Percentiles rank a stretch among this genome's conserved stretches.
phyloP scores from a whole-genome alignment of 1,140 invertebrate species.

The Drosophila equinoxialis region DNA sequence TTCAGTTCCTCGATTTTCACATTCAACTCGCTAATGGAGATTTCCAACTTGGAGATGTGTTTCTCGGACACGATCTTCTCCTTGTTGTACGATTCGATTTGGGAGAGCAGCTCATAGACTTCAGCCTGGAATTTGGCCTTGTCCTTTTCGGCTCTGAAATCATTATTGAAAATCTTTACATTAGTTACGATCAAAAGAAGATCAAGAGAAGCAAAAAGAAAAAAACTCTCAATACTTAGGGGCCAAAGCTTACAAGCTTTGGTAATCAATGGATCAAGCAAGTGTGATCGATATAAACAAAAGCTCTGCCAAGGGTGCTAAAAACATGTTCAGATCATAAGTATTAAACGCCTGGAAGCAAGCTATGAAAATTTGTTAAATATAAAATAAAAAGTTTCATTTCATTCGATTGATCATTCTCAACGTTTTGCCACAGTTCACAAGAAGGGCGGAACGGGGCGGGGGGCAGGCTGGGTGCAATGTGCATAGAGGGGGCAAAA shows the following conservation, averaged over 20 bases:
- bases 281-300: constrained; percentile 28
- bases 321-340: constrained; percentile 44
- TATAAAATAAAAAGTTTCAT: constrained; percentile 31
- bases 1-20: constrained; percentile 98
- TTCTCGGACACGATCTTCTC: constrained; percentile 94
- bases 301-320: constrained; percentile 38
- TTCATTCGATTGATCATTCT: neutral
- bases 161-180: constrained; percentile 35
- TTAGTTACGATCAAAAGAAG: constrained; percentile 21
- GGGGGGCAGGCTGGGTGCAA: neutral
- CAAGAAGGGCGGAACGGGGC: neutral
- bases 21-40: constrained; percentile 93
- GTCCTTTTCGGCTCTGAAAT: constrained; percentile 95
- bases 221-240: constrained; percentile 57
- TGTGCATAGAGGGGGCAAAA: constrained; percentile 8
- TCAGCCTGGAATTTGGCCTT: constrained; percentile 98
- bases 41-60: constrained; percentile 94
- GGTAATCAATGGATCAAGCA: constrained; percentile 18
- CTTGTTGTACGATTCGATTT: constrained; percentile 95
- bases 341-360: constrained; percentile 60
- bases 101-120: constrained; percentile 96
- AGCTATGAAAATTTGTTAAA: constrained; percentile 51
- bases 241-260: constrained; percentile 19
- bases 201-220: too few species aligned
- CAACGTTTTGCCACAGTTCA: neutral